These are phyloP conservation scores for Melanotaenia boesemani DNA, from an alignment of 2,797 vertebrate genomes.

Conservation along the genomic window DNA sequence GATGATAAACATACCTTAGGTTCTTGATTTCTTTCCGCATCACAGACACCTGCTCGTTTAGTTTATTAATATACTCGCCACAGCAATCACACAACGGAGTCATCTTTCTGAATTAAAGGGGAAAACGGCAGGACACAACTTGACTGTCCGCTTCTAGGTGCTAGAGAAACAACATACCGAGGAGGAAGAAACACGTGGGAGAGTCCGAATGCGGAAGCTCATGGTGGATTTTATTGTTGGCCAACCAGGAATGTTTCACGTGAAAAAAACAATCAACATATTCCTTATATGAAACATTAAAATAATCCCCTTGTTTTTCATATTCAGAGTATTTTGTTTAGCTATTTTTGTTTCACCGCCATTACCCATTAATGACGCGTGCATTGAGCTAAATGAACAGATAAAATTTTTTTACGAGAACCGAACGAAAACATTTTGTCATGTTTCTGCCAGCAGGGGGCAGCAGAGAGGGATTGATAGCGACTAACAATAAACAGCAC, in stretches of 20 bases:
- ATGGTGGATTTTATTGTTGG: constrained; percentile 43
- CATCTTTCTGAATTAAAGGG: constrained; percentile 51
- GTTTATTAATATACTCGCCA: constrained; percentile 48
- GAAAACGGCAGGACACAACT: not conserved
- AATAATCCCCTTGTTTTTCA: not conserved
- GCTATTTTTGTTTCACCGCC: not conserved
- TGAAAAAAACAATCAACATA: constrained; percentile 14
- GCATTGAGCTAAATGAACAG: not conserved
- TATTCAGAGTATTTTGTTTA: too few species aligned
- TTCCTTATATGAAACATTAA: not conserved
- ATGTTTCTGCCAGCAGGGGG: constrained; percentile 16
- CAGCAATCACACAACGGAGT: constrained; percentile 54
- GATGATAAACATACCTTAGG: constrained; percentile 74
- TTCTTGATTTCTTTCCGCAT: constrained; percentile 87
- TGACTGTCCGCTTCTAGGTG: not conserved
- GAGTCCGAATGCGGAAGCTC: constrained; percentile 46
- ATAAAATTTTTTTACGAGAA: not conserved
- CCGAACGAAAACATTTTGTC: not conserved
- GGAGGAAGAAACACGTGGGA: constrained; percentile 7
- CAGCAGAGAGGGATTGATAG: constrained; percentile 6
- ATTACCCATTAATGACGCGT: fast-evolving
- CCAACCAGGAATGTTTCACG: constrained; percentile 52
- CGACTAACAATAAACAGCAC: too few species aligned
- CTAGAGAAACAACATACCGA: not conserved
- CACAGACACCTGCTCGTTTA: constrained; percentile 81